A percentile compares a stretch with the other conserved stretches of the same genome.
Evolutionary conservation across 2,888 invertebrate genomes (phyloP).

Genomic region (Omphaloscelis lunosa): DNA sequence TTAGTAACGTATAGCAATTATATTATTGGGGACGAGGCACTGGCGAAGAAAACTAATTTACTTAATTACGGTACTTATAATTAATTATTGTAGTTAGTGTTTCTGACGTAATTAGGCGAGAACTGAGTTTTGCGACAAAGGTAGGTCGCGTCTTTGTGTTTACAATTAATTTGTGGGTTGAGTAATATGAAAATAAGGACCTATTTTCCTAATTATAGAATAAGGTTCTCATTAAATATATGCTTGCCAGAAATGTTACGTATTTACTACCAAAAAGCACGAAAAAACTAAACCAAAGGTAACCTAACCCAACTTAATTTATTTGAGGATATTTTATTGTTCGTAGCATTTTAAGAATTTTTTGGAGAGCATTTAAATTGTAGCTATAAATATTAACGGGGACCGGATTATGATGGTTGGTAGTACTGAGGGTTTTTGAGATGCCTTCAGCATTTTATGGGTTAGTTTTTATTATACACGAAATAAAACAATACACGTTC

Average conservation of each 20-base stretch:
- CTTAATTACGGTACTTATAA: constrained; percentile 45
- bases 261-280: neutral
- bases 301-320: neutral
- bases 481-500: constrained; percentile 1
- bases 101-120: constrained; percentile 43
- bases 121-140: constrained; percentile 37
- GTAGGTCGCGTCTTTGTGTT: constrained; percentile 54
- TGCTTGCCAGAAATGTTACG: neutral
- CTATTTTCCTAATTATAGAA: neutral
- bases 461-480: neutral
- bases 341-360: neutral
- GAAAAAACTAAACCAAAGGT: neutral
- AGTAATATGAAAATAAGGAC: neutral
- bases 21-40: constrained; percentile 14
- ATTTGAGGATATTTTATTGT: neutral
- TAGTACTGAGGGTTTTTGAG: neutral
- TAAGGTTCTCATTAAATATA: constrained; percentile 4
- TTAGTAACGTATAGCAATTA: constrained; percentile 1
- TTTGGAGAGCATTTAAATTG: neutral
- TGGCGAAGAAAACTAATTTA: constrained; percentile 33
- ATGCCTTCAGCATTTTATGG: neutral
- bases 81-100: constrained; percentile 53
- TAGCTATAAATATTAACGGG: neutral
- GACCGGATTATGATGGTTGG: neutral
- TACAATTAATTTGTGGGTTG: constrained; percentile 37